Percentiles rank a stretch among this genome's conserved stretches.
phyloP scores from a whole-genome alignment of 2,797 vertebrate species.

The Lycodopsis pacificus region DNA sequence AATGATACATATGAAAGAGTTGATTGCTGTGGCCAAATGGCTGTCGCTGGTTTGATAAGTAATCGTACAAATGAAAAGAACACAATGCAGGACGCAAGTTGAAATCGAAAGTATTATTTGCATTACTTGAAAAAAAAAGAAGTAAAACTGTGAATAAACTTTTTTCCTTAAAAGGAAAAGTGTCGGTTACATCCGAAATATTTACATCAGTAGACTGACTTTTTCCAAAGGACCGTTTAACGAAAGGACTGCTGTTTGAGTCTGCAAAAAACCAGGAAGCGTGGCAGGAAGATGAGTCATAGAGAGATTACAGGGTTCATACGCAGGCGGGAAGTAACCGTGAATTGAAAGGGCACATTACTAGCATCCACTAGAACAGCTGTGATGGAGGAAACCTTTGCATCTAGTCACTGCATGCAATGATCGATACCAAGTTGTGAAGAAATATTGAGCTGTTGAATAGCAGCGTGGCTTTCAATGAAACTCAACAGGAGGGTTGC shows the following conservation, averaged over 20 bases:
- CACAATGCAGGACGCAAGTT: not conserved
- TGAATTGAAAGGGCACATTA: constrained; percentile 37
- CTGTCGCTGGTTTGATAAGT: not conserved
- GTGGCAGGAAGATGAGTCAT: constrained; percentile 49
- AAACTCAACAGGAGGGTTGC: constrained; percentile 13
- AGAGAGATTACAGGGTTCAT: constrained; percentile 24
- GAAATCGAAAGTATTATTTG: not conserved
- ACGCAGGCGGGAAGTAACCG: constrained; percentile 18
- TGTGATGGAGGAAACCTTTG: constrained; percentile 26
- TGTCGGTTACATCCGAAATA: constrained; percentile 15
- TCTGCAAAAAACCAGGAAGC: constrained; percentile 15
- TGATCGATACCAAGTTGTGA: not conserved
- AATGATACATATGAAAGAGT: not conserved
- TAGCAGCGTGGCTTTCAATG: constrained; percentile 10
- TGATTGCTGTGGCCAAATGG: constrained; percentile 1
- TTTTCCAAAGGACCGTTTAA: constrained; percentile 16
- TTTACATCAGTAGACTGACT: constrained; percentile 2
- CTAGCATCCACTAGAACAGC: constrained; percentile 21
- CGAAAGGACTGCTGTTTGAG: constrained; percentile 12
- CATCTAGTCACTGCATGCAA: constrained; percentile 16
- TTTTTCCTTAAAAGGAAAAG: not conserved
- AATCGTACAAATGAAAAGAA: not conserved
- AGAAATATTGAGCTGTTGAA: constrained; percentile 1
- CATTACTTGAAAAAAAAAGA: not conserved
- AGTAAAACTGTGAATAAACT: not conserved